Percentiles rank a stretch among this genome's conserved stretches.
These are phyloP conservation scores for Chaetorhynchus papuensis DNA, from an alignment of 2,113 vertebrate species.

Conservation along the genomic window DNA sequence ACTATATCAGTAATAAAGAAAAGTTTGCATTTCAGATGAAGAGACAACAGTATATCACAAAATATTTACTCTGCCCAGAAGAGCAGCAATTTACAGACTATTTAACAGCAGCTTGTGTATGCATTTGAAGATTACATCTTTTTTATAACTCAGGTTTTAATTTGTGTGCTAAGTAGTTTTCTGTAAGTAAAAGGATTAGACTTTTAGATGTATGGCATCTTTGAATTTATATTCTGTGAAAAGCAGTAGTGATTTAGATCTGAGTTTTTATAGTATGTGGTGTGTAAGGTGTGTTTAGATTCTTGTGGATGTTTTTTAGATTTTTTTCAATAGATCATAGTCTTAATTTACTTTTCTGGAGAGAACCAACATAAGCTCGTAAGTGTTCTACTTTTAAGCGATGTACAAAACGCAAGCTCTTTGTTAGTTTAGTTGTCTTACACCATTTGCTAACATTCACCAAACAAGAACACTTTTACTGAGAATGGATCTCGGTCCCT, in stretches of 20 bases:
- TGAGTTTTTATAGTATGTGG: background rate
- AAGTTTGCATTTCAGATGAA: constrained; percentile 1
- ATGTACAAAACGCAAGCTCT: background rate
- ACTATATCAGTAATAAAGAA: background rate
- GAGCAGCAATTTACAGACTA: background rate
- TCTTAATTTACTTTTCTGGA: background rate
- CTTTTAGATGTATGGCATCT: background rate
- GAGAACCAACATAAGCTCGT: background rate
- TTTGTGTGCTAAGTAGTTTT: background rate
- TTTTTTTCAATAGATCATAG: background rate
- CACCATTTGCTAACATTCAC: background rate
- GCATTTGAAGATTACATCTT: background rate
- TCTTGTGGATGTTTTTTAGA: background rate
- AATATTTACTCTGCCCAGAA: background rate
- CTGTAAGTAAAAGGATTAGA: background rate
- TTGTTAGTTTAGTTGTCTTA: background rate
- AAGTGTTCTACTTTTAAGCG: background rate
- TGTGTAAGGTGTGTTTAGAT: background rate
- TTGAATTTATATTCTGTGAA: background rate
- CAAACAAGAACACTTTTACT: background rate
- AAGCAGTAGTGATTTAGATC: background rate
- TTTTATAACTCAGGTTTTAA: background rate
- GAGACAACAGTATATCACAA: background rate
- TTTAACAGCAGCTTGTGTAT: background rate
- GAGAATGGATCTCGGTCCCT: background rate